Evolutionary conservation across 2,888 invertebrate genomes (phyloP).

Genomic region (Cephus rjabovi): DNA sequence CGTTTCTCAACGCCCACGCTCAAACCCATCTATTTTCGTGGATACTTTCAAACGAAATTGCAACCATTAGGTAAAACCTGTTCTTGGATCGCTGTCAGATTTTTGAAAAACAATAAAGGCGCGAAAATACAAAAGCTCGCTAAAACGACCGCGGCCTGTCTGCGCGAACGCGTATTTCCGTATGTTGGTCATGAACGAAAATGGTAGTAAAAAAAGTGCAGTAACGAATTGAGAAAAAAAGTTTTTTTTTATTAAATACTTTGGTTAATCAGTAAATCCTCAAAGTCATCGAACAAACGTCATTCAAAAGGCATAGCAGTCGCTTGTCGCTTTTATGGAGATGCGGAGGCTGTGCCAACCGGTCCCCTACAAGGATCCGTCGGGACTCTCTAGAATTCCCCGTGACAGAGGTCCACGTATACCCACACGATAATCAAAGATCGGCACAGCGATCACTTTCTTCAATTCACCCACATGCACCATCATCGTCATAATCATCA

Average conservation of each 20-base stretch:
- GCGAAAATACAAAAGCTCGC: not conserved
- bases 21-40: not conserved
- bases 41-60: not conserved
- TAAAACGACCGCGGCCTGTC: not conserved
- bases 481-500: not conserved
- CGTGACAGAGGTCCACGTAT: not conserved
- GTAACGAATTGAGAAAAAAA: not conserved
- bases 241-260: not conserved
- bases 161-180: not conserved
- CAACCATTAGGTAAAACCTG: not conserved
- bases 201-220: not conserved
- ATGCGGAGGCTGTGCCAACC: constrained; percentile 5
- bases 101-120: not conserved
- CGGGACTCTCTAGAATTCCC: not conserved
- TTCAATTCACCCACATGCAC: not conserved
- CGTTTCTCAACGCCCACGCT: not conserved
- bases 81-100: not conserved
- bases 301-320: not conserved
- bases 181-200: not conserved
- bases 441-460: constrained; percentile 2
- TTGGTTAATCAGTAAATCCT: not conserved
- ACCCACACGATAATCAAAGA: not conserved
- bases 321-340: not conserved
- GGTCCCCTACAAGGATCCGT: constrained; percentile 2
- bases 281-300: not conserved